phyloP scores from a whole-genome alignment of 2,797 vertebrate species.

The Onychomys leucogaster region DNA sequence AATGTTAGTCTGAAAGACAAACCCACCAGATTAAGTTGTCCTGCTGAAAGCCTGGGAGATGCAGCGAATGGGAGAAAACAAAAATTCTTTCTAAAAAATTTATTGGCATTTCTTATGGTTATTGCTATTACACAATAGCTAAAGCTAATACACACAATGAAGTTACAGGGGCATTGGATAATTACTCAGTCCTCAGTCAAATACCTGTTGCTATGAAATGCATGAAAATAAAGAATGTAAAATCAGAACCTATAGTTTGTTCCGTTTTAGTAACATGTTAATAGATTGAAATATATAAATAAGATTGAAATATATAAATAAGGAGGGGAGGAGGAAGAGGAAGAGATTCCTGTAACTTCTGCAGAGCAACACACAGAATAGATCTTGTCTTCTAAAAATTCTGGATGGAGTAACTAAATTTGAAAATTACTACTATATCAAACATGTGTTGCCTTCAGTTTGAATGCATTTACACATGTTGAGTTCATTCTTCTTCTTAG shows the following conservation, averaged over 20 bases:
- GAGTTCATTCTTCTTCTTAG: not conserved
- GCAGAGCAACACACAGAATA: not conserved
- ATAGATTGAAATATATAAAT: too few relatives aligned
- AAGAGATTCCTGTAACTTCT: not conserved
- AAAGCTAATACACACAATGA: not conserved
- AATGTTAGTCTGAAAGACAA: constrained; percentile 3
- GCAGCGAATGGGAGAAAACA: not conserved
- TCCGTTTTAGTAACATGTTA: too few relatives aligned
- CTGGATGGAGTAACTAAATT: not conserved
- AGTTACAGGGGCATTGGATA: not conserved
- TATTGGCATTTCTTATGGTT: not conserved
- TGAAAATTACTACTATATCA: not conserved
- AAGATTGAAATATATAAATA: too few relatives aligned
- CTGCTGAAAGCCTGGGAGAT: not conserved
- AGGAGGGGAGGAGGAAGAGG: too few relatives aligned
- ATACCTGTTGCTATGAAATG: not conserved
- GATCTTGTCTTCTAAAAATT: not conserved
- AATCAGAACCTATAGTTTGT: not conserved
- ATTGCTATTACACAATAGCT: not conserved
- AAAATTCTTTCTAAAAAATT: not conserved
- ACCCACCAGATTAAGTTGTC: not conserved
- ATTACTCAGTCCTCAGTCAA: not conserved
- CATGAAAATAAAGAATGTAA: not conserved
- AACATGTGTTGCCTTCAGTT: not conserved
- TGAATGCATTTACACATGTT: not conserved